phyloP scores from a whole-genome alignment of 2,113 vertebrate genomes.

The Fregetta grallaria region DNA sequence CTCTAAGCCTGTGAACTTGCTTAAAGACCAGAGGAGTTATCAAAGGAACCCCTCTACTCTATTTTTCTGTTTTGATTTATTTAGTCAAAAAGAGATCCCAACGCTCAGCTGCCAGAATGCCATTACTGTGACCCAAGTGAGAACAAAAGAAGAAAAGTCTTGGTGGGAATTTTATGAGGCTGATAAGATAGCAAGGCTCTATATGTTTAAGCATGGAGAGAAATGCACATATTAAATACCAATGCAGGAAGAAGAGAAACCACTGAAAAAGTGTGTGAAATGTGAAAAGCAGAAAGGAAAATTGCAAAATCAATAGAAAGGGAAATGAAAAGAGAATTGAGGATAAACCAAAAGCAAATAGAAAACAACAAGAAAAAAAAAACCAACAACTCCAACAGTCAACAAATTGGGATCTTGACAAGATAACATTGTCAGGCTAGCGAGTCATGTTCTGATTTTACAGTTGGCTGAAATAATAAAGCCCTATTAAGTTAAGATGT shows the following conservation, averaged over 20 bases:
- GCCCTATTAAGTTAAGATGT: constrained; percentile 8
- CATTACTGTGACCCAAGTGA: not conserved
- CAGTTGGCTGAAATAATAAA: constrained; percentile 42
- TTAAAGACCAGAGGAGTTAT: not conserved
- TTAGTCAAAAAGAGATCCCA: not conserved
- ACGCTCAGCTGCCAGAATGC: not conserved
- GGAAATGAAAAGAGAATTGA: constrained; percentile 44
- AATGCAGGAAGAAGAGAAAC: not conserved
- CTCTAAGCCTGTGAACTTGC: not conserved
- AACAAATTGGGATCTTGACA: constrained; percentile 20
- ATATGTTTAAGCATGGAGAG: not conserved
- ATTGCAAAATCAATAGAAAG: constrained; percentile 50
- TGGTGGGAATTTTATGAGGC: not conserved
- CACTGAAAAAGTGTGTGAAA: constrained; percentile 31
- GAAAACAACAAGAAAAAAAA: not conserved
- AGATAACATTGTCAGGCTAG: not conserved
- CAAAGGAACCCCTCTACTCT: not conserved
- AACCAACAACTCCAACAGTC: not conserved
- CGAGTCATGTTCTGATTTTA: constrained; percentile 24
- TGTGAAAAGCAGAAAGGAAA: constrained; percentile 41
- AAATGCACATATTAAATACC: not conserved
- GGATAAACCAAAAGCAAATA: constrained; percentile 12
- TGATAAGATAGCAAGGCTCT: not conserved
- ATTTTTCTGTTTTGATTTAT: not conserved
- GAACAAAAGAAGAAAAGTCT: not conserved